Percentiles rank a stretch among this genome's conserved stretches.
Evolutionary conservation across 2,797 vertebrate genomes (phyloP).

Genomic region (Odontamblyopus rebecca): DNA sequence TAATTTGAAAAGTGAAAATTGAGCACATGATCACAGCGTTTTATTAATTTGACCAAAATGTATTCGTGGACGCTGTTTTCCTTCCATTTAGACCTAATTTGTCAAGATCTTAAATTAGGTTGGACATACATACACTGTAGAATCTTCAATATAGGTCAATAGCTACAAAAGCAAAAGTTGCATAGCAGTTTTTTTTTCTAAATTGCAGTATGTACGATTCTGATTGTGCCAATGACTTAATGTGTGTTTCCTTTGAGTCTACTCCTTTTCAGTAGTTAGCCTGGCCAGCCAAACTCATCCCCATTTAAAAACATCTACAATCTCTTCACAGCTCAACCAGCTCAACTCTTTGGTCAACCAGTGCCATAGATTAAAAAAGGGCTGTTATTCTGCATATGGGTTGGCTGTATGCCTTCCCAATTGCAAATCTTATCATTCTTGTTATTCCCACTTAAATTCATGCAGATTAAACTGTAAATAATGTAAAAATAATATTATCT

Average conservation of each 20-base stretch:
- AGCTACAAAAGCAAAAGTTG: slow-evolving; percentile 3
- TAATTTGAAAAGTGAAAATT: slow-evolving; percentile 6
- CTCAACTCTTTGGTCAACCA: too few species aligned
- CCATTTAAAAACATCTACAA: not conserved
- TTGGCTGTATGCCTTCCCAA: not conserved
- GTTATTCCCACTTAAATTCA: not conserved
- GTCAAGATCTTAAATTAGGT: not conserved
- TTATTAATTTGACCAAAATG: slow-evolving; percentile 19
- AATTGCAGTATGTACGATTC: slow-evolving; percentile 10
- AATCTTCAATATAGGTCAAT: slow-evolving; percentile 8
- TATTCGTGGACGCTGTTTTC: slow-evolving; percentile 12
- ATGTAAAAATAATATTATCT: not conserved
- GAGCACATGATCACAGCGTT: slow-evolving; percentile 30
- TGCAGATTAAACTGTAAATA: not conserved
- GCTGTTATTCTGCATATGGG: not conserved
- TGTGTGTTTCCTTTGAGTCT: not conserved
- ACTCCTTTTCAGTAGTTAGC: not conserved
- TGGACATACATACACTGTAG: not conserved
- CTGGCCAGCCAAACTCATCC: not conserved
- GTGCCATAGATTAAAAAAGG: not conserved
- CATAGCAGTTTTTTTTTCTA: slow-evolving; percentile 1
- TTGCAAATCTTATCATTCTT: not conserved
- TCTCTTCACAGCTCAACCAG: too few species aligned
- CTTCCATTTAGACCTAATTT: not conserved
- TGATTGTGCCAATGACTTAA: slow-evolving; percentile 16